Evolutionary conservation across 2,888 invertebrate genomes (phyloP).

Genomic region (Nomada lathburiana): DNA sequence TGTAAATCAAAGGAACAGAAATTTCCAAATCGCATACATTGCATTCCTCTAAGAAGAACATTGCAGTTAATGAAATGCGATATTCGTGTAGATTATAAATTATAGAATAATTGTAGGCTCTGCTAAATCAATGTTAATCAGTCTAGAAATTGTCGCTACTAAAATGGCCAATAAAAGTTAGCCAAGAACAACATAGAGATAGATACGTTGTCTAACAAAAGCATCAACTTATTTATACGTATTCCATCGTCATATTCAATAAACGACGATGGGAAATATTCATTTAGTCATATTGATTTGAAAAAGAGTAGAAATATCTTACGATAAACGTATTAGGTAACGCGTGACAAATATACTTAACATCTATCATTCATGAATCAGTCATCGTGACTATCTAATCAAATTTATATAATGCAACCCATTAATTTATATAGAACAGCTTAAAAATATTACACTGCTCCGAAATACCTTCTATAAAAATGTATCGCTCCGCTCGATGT

Average conservation of each 20-base stretch:
- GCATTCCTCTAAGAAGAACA: too few relatives aligned
- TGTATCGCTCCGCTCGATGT: neutral
- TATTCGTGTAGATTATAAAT: too few relatives aligned
- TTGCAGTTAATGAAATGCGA: too few relatives aligned
- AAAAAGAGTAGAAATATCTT: neutral
- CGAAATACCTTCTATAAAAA: neutral
- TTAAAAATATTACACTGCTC: conserved; percentile 1
- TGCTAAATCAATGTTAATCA: too few relatives aligned
- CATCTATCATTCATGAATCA: neutral
- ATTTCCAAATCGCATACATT: too few relatives aligned
- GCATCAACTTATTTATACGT: too few relatives aligned
- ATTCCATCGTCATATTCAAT: neutral
- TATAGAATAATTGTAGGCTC: too few relatives aligned
- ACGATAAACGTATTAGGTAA: neutral
- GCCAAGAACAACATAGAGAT: too few relatives aligned
- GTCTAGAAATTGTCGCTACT: too few relatives aligned
- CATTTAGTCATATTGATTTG: neutral
- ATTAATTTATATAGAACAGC: neutral
- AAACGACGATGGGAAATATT: neutral
- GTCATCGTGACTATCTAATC: neutral
- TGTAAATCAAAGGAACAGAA: too few relatives aligned
- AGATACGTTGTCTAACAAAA: too few relatives aligned
- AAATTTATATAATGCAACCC: neutral
- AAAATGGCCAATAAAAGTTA: too few relatives aligned
- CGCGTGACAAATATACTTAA: neutral